A percentile compares a stretch with the other conserved stretches of the same genome.
phyloP scores from a whole-genome alignment of 2,797 vertebrate species.

The Mus spretus region DNA sequence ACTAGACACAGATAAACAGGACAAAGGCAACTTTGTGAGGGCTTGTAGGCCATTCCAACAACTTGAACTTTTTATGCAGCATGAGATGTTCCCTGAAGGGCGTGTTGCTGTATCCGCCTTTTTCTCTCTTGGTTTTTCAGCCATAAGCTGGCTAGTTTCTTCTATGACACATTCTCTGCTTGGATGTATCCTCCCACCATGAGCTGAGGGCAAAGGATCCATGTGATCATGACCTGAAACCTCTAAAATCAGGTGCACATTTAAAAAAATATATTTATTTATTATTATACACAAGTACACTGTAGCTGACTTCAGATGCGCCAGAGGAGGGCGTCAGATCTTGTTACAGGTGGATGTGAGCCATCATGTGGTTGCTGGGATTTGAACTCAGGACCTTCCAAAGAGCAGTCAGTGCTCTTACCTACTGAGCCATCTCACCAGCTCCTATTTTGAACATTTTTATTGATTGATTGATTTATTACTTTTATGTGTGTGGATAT shows the following conservation, averaged over 20 bases:
- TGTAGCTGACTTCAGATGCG: too few relatives aligned
- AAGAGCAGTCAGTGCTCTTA: too few relatives aligned
- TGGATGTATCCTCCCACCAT: neutral
- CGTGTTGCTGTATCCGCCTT: neutral
- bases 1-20: neutral
- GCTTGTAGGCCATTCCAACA: neutral
- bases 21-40: neutral
- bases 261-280: too few relatives aligned
- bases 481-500: neutral
- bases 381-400: too few relatives aligned
- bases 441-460: neutral
- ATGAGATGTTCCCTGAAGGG: neutral
- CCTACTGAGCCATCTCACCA: too few relatives aligned
- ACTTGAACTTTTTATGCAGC: conserved; percentile 55
- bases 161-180: neutral
- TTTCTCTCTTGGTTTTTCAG: neutral
- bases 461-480: neutral
- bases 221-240: neutral
- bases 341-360: too few relatives aligned
- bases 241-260: neutral
- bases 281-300: neutral
- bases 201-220: neutral
- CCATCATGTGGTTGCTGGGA: too few relatives aligned
- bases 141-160: neutral
- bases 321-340: too few relatives aligned